phyloP scores from a whole-genome alignment of 2,113 vertebrate species.

The Dicrurus megarhynchus region DNA sequence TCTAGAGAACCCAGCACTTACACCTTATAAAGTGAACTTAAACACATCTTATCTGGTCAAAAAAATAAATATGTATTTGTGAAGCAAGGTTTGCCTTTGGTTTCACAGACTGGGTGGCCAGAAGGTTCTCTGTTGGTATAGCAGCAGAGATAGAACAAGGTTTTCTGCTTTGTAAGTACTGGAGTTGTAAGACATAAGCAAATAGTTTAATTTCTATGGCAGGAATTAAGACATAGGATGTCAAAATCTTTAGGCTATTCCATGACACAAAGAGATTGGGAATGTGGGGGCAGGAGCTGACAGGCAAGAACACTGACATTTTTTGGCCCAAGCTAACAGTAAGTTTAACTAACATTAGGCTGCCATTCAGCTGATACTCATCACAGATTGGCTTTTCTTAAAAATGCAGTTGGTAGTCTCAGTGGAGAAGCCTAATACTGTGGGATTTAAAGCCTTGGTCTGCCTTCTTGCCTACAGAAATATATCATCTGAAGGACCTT shows the following conservation, averaged over 20 bases:
- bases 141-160: neutral
- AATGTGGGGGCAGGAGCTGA: neutral
- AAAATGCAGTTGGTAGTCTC: neutral
- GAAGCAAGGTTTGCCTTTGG: neutral
- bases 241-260: neutral
- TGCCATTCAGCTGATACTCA: neutral
- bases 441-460: neutral
- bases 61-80: neutral
- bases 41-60: neutral
- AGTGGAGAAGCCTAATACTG: neutral
- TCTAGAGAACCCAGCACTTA: neutral
- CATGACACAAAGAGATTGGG: neutral
- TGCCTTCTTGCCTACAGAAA: neutral
- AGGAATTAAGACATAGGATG: neutral
- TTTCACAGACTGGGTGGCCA: neutral
- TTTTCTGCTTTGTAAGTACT: neutral
- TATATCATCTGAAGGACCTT: neutral
- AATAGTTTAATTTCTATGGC: neutral
- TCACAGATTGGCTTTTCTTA: neutral
- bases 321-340: neutral
- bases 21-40: neutral
- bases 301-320: neutral
- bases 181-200: neutral
- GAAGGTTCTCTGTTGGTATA: neutral
- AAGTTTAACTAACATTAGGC: neutral